Evolutionary conservation across 2,797 vertebrate species (phyloP), one percentile per base, ranked within the genome.

Genomic region (Yasuhikotakia modesta): DNA sequence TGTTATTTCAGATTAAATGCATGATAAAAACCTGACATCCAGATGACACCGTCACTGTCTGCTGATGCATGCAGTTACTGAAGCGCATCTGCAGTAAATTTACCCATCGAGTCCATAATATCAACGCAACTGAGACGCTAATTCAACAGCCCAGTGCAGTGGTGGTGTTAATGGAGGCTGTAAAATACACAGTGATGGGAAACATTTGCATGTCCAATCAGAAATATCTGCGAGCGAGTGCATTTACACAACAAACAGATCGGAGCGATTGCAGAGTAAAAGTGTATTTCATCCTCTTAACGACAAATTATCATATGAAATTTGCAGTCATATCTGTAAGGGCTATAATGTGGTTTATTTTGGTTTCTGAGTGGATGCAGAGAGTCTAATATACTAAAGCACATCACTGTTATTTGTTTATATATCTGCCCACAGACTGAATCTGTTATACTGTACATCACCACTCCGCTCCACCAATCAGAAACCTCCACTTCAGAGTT

Each of bases 1-100:
- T 79, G 70, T 76, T 78, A 82, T 83, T 85, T 85, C 58, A 52
- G 82, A 76, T 81, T 52, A 78, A 75, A 85, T 82, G 85, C 81
- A 85, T 86, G 71, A 75, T 70, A 53, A 70, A 76, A 82, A 77
- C 64, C 72, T 76, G 76, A 65, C 79, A 84, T 75, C 71, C 63
- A 78, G 76, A 76, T 71, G 68, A 83, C 79, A 76, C 70, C 82
- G 74, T 79, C 69, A 80, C 64, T 52, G 75, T 43, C 73, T 63
- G 58, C 60, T 66, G 86, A 84, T 74, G 66, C 80, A 70, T 43
- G 39, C 73, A 84, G 71, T 78, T 82, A 81, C 55, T 86, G 78
- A 74, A 79, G 83, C 84, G 71, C 61, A 78, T 72, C 80, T 73
- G 76, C 65, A 43, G 73, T 67, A 81, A 84, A 84, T 70, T 70